phyloP scores from a whole-genome alignment of 1,140 invertebrate genomes.

The Temnothorax curvispinosus region DNA sequence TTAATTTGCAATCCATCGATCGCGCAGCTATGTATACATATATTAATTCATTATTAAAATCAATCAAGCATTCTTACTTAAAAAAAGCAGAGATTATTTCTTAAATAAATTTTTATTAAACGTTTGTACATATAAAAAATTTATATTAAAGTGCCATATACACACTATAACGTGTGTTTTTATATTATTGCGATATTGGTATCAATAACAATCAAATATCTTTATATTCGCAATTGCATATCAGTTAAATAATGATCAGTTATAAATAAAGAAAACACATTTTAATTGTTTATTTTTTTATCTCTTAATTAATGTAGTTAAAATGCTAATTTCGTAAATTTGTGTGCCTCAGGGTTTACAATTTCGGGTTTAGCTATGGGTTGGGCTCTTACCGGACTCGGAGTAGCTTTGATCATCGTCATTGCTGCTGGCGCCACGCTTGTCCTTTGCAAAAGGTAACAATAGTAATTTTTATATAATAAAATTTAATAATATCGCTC shows the following conservation, averaged over 20 bases:
- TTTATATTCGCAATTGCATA: background rate
- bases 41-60: background rate
- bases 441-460: conserved; percentile 79
- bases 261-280: background rate
- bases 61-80: background rate
- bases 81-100: background rate
- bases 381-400: conserved; percentile 80
- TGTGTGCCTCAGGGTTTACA: conserved; percentile 67
- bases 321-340: background rate
- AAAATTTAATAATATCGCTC: background rate
- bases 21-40: background rate
- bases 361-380: conserved; percentile 76
- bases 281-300: background rate
- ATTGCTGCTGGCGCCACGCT: conserved; percentile 76
- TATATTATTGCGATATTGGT: background rate
- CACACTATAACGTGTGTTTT: no score
- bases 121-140: background rate
- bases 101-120: background rate
- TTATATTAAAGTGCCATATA: background rate
- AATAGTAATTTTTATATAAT: conserved; percentile 8
- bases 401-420: conserved; percentile 77
- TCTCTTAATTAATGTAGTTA: conserved; percentile 29
- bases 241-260: background rate
- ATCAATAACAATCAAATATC: background rate
- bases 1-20: background rate